Evolutionary conservation across 2,797 vertebrate genomes (phyloP), one percentile per base, ranked within the genome.

Genomic region (Dallia pectoralis): DNA sequence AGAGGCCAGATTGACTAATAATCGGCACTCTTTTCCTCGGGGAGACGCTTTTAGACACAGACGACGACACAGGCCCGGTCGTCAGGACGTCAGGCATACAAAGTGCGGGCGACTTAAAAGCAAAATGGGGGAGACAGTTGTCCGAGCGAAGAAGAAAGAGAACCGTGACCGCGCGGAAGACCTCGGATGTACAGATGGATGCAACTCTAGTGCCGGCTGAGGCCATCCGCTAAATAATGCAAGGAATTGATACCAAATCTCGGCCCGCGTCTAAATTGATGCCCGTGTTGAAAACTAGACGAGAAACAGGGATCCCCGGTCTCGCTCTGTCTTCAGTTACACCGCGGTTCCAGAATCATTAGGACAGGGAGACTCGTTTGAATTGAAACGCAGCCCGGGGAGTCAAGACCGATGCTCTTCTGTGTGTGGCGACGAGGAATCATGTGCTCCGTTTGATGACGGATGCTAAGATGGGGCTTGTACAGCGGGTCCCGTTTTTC

Each of bases 171-270:
- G 18, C 9, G n/a, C 18, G 1, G 47, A 36, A 47, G 64, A 72
- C 12, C 73, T 70, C 63, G 30, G 30, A 59, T 29, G 19, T 67
- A 56, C 86, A 79, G 81, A 87, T 78, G 84, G 87, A 92, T 85
- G 89, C 87, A 85, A 89, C 85, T 85, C 77, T 91, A 92, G 91
- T 85, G 92, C 89, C 87, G 85, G 89, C 89, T 88, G 85, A 83
- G 76, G 76, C 76, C 74, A 88, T 93, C 88, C 82, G 86, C 92
- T 94, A 92, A 93, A 93, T 88, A 84, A 91, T 93, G 87, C 88
- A 90, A 81, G 84, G 75, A 87, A 82, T 77, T 89, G 87, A 86
- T 86, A 83, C 88, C 89, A 88, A 90, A 90, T 87, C 85, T 80
- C 87, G 85, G 92, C 77, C 76, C 87, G 64, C 67, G 12, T 29